These are phyloP conservation scores for Anodontia alba DNA, from an alignment of 2,888 invertebrate genomes.

Conservation along the genomic window DNA sequence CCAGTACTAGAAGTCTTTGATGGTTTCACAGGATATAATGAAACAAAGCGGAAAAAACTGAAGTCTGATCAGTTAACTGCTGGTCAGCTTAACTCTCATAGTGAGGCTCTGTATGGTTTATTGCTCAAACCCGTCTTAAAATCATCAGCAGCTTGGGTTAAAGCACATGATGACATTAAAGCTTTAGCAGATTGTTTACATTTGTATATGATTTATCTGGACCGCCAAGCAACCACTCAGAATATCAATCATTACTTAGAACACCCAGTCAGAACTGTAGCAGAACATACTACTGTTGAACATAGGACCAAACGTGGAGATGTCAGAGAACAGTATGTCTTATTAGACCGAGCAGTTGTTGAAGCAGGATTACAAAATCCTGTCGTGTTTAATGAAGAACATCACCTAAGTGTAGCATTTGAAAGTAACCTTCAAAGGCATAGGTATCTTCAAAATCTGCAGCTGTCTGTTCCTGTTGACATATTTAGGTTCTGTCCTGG, in stretches of 20 bases:
- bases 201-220: background rate
- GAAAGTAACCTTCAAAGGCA: background rate
- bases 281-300: background rate
- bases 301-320: background rate
- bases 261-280: background rate
- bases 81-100: constrained; percentile 30
- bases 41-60: constrained; percentile 22
- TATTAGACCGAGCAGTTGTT: constrained; percentile 7
- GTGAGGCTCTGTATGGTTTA: constrained; percentile 43
- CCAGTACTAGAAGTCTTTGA: background rate
- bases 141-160: constrained; percentile 1
- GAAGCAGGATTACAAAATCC: constrained; percentile 13
- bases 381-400: background rate
- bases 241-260: background rate
- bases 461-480: constrained; percentile 8
- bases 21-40: constrained; percentile 18
- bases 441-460: background rate
- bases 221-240: background rate
- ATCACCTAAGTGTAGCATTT: background rate
- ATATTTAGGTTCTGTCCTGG: constrained; percentile 6
- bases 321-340: no score
- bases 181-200: background rate
- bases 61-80: constrained; percentile 17
- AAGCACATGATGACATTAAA: background rate
- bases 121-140: constrained; percentile 31